A percentile compares a stretch with the other conserved stretches of the same genome.
Conservation (phyloP, 2,888 invertebrate species). For the Argyresthia goedartella region DNA sequence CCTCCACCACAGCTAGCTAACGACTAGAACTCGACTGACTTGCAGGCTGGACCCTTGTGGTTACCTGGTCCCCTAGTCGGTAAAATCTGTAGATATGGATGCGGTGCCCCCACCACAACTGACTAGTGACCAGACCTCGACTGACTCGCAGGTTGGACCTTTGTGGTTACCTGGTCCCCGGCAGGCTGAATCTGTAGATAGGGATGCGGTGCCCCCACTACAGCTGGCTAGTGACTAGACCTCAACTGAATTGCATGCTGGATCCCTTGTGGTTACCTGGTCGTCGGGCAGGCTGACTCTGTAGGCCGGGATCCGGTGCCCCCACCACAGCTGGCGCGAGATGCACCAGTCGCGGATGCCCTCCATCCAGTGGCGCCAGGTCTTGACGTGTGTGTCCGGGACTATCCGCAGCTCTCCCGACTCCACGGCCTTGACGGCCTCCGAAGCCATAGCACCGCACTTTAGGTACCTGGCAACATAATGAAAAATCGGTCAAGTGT, state of each 20-base stretch:
- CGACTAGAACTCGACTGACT: too few species aligned
- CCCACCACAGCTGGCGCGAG: slow-evolving; percentile 99
- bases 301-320: slow-evolving; percentile 97
- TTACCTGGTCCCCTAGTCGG: too few species aligned
- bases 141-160: too few species aligned
- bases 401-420: slow-evolving; percentile 88
- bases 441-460: slow-evolving; percentile 89
- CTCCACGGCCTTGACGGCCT: slow-evolving; percentile 85
- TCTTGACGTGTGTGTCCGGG: slow-evolving; percentile 91
- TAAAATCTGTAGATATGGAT: too few species aligned
- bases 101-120: too few species aligned
- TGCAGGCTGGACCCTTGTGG: too few species aligned
- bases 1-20: too few species aligned
- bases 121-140: neutral
- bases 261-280: neutral
- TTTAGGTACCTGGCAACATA: slow-evolving; percentile 78
- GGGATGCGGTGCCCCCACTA: too few species aligned
- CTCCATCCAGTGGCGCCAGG: slow-evolving; percentile 97
- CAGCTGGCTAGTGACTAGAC: neutral
- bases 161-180: too few species aligned
- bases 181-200: too few species aligned
- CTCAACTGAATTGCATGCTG: neutral
- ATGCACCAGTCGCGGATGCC: slow-evolving; percentile 99
- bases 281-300: slow-evolving; percentile 70
- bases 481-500: neutral